Percentiles rank a stretch among this genome's conserved stretches.
These are phyloP conservation scores for Zygogramma bicolorata DNA, from an alignment of 2,888 invertebrate species.

Conservation along the genomic window DNA sequence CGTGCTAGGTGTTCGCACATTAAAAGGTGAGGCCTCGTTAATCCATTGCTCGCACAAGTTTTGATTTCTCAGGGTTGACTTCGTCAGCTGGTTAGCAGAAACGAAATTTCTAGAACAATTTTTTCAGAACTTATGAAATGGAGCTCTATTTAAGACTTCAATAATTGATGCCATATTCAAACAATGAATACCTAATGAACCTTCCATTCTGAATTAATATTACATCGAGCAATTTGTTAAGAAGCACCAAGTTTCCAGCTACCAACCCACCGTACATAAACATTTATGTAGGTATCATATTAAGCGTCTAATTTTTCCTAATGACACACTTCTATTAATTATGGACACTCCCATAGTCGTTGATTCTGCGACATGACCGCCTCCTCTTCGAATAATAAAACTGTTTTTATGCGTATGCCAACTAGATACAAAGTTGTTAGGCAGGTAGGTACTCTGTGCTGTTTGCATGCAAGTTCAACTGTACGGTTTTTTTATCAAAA, in stretches of 20 bases:
- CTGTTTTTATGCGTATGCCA: slow-evolving; percentile 18
- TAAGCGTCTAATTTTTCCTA: slow-evolving; percentile 38
- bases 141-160: neutral
- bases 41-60: too few relatives aligned
- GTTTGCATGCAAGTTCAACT: too few relatives aligned
- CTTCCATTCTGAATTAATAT: neutral
- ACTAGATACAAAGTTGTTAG: neutral
- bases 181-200: neutral
- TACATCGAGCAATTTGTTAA: neutral
- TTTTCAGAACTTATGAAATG: too few relatives aligned
- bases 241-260: neutral
- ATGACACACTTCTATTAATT: slow-evolving; percentile 37
- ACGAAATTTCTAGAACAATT: too few relatives aligned
- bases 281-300: slow-evolving; percentile 16
- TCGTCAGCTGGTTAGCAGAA: too few relatives aligned
- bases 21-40: too few relatives aligned
- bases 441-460: too few relatives aligned
- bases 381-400: slow-evolving; percentile 33
- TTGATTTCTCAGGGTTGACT: too few relatives aligned
- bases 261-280: neutral
- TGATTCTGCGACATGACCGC: slow-evolving; percentile 15
- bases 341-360: slow-evolving; percentile 33
- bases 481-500: too few relatives aligned
- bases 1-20: too few relatives aligned
- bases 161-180: neutral